Conservation (phyloP, 2,888 invertebrate genomes). For the Drosophila longiperda region DNA sequence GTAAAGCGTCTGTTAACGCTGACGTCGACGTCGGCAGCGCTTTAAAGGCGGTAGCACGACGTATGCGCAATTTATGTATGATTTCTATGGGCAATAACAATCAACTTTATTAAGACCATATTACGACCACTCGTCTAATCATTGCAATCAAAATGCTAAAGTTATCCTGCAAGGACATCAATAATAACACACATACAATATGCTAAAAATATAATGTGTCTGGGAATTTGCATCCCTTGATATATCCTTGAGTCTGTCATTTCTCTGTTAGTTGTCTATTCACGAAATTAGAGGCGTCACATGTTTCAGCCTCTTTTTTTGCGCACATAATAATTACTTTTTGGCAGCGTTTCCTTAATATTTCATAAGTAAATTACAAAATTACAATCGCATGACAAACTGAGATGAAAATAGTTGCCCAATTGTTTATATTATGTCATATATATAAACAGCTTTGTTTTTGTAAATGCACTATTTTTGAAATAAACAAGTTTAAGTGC, state of each 20-base stretch:
- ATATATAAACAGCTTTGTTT: too few species aligned
- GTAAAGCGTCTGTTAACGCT: not conserved
- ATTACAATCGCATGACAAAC: too few species aligned
- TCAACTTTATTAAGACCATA: not conserved
- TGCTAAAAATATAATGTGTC: not conserved
- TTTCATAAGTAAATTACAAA: not conserved
- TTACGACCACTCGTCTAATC: not conserved
- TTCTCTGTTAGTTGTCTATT: not conserved
- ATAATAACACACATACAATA: not conserved
- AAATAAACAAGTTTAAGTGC: not conserved
- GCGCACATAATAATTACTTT: not conserved
- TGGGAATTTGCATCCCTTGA: not conserved
- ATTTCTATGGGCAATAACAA: slow-evolving; percentile 15
- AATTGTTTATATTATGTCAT: not conserved
- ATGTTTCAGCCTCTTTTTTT: not conserved
- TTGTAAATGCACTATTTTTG: not conserved
- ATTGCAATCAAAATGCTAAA: not conserved
- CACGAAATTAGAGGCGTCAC: not conserved
- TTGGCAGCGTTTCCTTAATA: not conserved
- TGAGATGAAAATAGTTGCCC: not conserved
- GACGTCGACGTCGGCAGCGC: not conserved
- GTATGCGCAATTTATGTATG: slow-evolving; percentile 56
- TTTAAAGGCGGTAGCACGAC: slow-evolving; percentile 30
- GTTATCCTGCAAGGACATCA: not conserved
- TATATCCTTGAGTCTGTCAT: not conserved